These are phyloP conservation scores for Salvelinus sp. DNA, from an alignment of 2,113 vertebrate genomes.

Conservation along the genomic window DNA sequence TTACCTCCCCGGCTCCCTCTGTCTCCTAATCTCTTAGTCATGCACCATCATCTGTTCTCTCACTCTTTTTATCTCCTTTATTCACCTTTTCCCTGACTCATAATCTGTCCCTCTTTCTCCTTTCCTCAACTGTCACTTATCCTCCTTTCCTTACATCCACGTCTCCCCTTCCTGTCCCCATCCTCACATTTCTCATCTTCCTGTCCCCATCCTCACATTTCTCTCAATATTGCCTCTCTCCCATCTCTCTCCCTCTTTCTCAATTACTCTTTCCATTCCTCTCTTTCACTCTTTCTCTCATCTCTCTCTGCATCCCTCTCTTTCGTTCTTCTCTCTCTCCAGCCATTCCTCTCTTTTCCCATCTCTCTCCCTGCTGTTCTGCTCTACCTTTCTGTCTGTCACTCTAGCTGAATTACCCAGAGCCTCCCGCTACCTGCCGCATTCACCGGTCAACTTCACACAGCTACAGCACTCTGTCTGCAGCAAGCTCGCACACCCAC, in stretches of 20 bases:
- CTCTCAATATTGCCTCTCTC: conserved; percentile 31
- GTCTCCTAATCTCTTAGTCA: neutral
- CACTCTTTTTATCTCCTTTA: neutral
- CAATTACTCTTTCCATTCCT: conserved; percentile 23
- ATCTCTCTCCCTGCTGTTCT: conserved; percentile 22
- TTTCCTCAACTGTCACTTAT: neutral
- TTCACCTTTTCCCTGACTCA: too few species aligned
- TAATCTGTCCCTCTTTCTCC: conserved; percentile 16
- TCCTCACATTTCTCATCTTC: conserved; percentile 20
- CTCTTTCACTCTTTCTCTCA: too few species aligned
- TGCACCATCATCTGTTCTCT: neutral
- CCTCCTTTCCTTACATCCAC: neutral
- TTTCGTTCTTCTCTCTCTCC: conserved; percentile 40
- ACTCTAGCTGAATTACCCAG: conserved; percentile 31
- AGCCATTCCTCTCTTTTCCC: neutral
- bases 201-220: conserved; percentile 30
- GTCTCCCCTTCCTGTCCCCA: neutral
- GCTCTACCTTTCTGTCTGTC: conserved; percentile 15
- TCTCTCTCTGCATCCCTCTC: conserved; percentile 5
- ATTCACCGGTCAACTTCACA: conserved; percentile 67
- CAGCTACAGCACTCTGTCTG: conserved; percentile 69
- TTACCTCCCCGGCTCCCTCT: neutral
- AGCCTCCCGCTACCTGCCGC: conserved; percentile 61
- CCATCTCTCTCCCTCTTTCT: conserved; percentile 27
- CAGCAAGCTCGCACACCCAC: conserved; percentile 24